These are phyloP conservation scores for Anguilla rostrata DNA, from an alignment of 2,113 vertebrate species.

Conservation along the genomic window DNA sequence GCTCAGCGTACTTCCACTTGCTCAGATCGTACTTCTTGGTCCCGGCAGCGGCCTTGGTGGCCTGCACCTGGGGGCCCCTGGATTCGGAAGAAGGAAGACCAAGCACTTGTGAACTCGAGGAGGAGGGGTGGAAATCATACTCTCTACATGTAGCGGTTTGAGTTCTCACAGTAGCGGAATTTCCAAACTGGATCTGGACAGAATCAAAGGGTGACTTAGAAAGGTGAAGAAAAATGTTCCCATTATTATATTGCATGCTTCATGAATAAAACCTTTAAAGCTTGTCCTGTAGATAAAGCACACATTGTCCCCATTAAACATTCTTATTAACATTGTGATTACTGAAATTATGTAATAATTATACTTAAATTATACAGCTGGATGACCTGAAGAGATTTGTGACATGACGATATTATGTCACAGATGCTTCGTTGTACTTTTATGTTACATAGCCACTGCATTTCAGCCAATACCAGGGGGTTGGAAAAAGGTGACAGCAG, in stretches of 20 bases:
- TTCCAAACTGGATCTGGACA: neutral
- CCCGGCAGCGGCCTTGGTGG: conserved; percentile 88
- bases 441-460: neutral
- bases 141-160: neutral
- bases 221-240: neutral
- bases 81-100: neutral
- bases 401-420: neutral
- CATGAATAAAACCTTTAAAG: neutral
- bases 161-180: neutral
- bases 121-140: neutral
- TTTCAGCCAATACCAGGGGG: too few species aligned
- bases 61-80: conserved; percentile 90
- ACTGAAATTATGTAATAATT: too few species aligned
- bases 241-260: neutral
- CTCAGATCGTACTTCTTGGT: conserved; percentile 93
- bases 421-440: neutral
- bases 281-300: neutral
- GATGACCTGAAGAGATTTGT: neutral
- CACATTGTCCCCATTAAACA: too few species aligned
- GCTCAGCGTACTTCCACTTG: conserved; percentile 98
- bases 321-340: too few species aligned
- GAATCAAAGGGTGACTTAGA: neutral
- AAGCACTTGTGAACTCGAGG: conserved; percentile 16
- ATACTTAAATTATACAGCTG: neutral
- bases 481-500: too few species aligned